Conservation (phyloP, 2,888 invertebrate genomes). For the Rambutsinella grinnellia region DNA sequence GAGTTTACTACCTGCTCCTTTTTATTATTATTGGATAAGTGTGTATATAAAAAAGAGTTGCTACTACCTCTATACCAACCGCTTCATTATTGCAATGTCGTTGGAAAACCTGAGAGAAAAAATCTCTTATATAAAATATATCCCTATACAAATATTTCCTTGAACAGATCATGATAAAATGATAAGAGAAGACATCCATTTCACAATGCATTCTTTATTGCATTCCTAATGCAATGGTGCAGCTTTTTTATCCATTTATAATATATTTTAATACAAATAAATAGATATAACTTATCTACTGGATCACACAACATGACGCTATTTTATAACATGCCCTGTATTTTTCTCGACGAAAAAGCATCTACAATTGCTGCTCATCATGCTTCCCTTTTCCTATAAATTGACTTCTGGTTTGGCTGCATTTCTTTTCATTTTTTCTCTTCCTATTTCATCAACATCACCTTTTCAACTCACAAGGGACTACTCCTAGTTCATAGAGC, state of each 20-base stretch:
- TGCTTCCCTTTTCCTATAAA: slow-evolving; percentile 8
- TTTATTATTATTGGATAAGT: slow-evolving; percentile 37
- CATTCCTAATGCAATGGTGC: not conserved
- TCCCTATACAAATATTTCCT: not conserved
- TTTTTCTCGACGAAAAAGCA: slow-evolving; percentile 15
- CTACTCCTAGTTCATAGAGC: too few species aligned
- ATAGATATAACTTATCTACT: slow-evolving; percentile 35
- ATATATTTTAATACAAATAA: slow-evolving; percentile 10
- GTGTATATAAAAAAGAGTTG: slow-evolving; percentile 8
- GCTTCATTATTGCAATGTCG: not conserved
- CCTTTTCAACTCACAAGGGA: not conserved
- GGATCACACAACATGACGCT: slow-evolving; percentile 24
- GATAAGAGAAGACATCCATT: not conserved
- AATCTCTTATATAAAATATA: too few species aligned
- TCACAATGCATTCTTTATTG: not conserved
- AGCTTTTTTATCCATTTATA: not conserved
- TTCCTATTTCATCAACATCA: slow-evolving; percentile 15
- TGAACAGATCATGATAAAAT: not conserved
- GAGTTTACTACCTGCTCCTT: slow-evolving; percentile 25
- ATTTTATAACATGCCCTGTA: slow-evolving; percentile 20
- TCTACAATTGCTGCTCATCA: not conserved
- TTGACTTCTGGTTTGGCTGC: slow-evolving; percentile 48
- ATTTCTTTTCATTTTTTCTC: slow-evolving; percentile 17
- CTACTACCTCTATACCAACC: not conserved
- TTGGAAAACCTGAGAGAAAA: not conserved